Percentiles rank a stretch among this genome's conserved stretches.
phyloP scores from a whole-genome alignment of 2,888 invertebrate genomes.

The Eilema depressum region DNA sequence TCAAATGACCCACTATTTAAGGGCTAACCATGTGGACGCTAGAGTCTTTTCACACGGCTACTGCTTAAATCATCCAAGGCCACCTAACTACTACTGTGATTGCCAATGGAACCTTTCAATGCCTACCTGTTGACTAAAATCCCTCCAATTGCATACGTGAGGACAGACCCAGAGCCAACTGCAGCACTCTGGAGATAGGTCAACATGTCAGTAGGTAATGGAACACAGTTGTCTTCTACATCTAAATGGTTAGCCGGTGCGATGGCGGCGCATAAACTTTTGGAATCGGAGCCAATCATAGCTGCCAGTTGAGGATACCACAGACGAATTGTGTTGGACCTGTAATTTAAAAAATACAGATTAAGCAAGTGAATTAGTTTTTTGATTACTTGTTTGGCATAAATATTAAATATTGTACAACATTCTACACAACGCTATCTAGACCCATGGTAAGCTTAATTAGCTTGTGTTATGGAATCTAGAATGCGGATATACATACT shows the following conservation, averaged over 20 bases:
- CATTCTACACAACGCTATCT: too few relatives aligned
- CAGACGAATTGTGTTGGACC: conserved; percentile 92
- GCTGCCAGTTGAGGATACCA: conserved; percentile 96
- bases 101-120: neutral
- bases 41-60: too few relatives aligned
- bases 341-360: conserved; percentile 56
- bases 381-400: neutral
- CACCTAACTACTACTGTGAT: too few relatives aligned
- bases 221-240: conserved; percentile 60
- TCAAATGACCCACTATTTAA: too few relatives aligned
- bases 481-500: too few relatives aligned
- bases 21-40: too few relatives aligned
- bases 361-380: neutral
- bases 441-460: too few relatives aligned
- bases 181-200: conserved; percentile 91
- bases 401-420: too few relatives aligned
- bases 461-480: too few relatives aligned
- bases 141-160: conserved; percentile 88
- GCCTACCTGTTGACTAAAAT: conserved; percentile 72
- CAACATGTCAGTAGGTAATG: conserved; percentile 84
- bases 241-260: conserved; percentile 57
- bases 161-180: conserved; percentile 88
- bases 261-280: conserved; percentile 75
- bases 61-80: too few relatives aligned
- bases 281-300: conserved; percentile 83